These are phyloP conservation scores for Dolomedes plantarius DNA, from an alignment of 2,888 invertebrate species.

Conservation along the genomic window DNA sequence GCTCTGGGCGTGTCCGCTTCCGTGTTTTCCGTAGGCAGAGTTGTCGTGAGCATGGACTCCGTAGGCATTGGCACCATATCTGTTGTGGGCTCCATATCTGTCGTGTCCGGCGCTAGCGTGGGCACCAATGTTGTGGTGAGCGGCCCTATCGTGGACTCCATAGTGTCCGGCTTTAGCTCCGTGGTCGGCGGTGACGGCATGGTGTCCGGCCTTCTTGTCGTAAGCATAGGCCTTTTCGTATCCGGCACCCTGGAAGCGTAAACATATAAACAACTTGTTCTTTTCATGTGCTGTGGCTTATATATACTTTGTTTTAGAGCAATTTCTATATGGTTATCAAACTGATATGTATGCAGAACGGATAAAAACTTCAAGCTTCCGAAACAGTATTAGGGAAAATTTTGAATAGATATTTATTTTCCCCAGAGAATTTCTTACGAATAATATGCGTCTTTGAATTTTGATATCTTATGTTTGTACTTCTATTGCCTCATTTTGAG, in stretches of 20 bases:
- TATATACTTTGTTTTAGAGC: too few species aligned
- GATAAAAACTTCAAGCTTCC: too few species aligned
- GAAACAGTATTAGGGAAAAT: too few species aligned
- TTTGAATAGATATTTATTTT: too few species aligned
- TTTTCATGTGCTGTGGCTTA: too few species aligned
- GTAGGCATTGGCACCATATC: constrained; percentile 42
- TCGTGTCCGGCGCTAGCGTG: constrained; percentile 64
- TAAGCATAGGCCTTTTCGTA: constrained; percentile 71
- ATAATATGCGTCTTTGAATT: too few species aligned
- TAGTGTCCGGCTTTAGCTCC: constrained; percentile 49
- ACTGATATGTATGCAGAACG: too few species aligned
- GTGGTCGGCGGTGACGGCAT: constrained; percentile 54
- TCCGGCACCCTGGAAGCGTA: constrained; percentile 35
- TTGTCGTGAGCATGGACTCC: constrained; percentile 53
- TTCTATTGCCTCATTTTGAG: too few species aligned
- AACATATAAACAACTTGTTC: too few species aligned
- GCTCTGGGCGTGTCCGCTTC: constrained; percentile 46
- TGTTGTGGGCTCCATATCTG: constrained; percentile 56
- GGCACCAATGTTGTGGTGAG: constrained; percentile 60
- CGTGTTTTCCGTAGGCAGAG: constrained; percentile 54
- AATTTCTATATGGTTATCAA: too few species aligned
- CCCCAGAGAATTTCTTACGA: too few species aligned
- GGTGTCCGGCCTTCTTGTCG: constrained; percentile 69
- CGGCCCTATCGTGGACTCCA: constrained; percentile 43
- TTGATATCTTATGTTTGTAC: too few species aligned